Percentiles rank a stretch among this genome's conserved stretches.
phyloP scores from a whole-genome alignment of 1,140 invertebrate species.

The Nomia melanderi region DNA sequence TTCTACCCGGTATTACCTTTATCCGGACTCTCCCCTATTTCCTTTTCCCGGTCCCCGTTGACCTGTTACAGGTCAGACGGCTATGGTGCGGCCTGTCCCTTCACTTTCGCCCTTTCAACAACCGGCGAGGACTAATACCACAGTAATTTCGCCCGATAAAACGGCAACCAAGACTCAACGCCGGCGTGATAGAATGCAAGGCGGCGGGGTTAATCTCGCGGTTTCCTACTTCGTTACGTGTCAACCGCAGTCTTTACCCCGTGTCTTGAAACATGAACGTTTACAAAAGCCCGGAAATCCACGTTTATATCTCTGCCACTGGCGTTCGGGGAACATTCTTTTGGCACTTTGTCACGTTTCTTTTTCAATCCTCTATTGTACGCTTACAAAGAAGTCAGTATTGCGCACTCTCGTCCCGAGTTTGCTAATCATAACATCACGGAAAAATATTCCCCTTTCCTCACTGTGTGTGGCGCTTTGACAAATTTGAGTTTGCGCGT shows the following conservation, averaged over 20 bases:
- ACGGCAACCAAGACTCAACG: conserved; percentile 10
- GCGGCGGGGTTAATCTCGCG: conserved; percentile 50
- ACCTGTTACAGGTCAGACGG: neutral
- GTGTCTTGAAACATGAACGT: neutral
- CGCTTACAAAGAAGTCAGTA: no score
- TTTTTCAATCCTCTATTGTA: no score
- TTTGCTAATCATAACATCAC: no score
- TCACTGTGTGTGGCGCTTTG: no score
- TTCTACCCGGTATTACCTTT: neutral
- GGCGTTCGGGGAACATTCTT: conserved; percentile 3
- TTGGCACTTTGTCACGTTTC: neutral
- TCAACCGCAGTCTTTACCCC: conserved; percentile 55
- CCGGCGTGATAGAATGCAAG: conserved; percentile 52
- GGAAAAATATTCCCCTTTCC: no score
- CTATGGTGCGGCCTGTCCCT: neutral
- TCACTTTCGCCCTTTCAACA: conserved; percentile 22
- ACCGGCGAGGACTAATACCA: conserved; percentile 25
- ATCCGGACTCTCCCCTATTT: neutral
- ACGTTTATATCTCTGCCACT: neutral
- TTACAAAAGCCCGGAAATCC: neutral
- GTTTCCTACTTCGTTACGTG: conserved; percentile 56
- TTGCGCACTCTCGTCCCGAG: no score
- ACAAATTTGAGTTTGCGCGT: no score
- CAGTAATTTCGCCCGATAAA: conserved; percentile 54
- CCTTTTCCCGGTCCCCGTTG: conserved; percentile 3